phyloP scores from a whole-genome alignment of 2,888 invertebrate species.

The Pyrgus malvae region DNA sequence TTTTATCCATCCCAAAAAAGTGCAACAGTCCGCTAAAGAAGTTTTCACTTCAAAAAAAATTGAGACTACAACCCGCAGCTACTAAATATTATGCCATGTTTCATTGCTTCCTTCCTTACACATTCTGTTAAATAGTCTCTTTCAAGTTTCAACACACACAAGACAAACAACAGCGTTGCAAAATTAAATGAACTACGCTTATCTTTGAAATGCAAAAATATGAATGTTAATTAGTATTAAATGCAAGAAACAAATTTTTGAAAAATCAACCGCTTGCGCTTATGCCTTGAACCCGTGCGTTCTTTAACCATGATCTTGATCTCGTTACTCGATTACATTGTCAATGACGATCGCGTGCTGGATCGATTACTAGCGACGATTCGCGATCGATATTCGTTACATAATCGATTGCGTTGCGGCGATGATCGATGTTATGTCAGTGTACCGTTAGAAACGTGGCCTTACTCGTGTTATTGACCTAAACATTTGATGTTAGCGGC shows the following conservation, averaged over 20 bases:
- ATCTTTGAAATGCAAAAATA: too few species aligned
- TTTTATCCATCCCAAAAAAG: too few species aligned
- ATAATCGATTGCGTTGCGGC: conserved; percentile 21
- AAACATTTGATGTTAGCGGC: neutral
- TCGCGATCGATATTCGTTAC: conserved; percentile 29
- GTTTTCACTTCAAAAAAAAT: too few species aligned
- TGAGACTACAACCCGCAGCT: too few species aligned
- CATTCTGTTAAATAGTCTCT: too few species aligned
- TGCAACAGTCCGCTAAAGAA: too few species aligned
- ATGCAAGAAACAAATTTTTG: neutral
- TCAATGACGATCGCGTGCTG: conserved; percentile 36
- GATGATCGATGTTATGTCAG: conserved; percentile 19
- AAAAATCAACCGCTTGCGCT: conserved; percentile 19
- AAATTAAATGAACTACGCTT: too few species aligned
- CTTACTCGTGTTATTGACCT: conserved; percentile 2
- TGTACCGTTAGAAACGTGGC: conserved; percentile 20
- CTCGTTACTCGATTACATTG: conserved; percentile 55
- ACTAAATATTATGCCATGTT: too few species aligned
- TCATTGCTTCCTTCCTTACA: too few species aligned
- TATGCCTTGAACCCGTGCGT: conserved; percentile 39
- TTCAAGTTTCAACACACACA: too few species aligned
- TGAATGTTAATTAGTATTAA: neutral
- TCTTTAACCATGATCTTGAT: conserved; percentile 65
- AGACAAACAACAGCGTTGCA: too few species aligned
- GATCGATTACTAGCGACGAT: conserved; percentile 31